Evolutionary conservation across 1,140 invertebrate genomes (phyloP), one percentile per base, ranked within the genome.

Genomic region (Battus philenor): DNA sequence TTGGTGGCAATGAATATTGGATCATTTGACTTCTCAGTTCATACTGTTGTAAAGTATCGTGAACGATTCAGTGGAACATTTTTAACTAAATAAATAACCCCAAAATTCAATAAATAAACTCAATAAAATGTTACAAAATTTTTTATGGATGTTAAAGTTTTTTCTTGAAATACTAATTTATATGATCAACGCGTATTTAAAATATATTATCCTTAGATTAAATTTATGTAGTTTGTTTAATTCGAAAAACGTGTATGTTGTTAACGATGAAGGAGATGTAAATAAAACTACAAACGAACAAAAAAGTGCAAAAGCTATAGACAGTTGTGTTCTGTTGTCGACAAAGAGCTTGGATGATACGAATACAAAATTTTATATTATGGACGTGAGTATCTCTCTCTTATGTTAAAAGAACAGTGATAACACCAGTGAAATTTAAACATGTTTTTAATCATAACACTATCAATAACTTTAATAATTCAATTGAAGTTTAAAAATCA

Each of bases 241-340:
- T n/a, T 18, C 33, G 7, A 17, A 11, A 7, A 18, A 36, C 11
- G 33, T 36, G n/a, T 36, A 36, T 20, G 17, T 36, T 36, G 33
- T 36, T n/a, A 36, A 36, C 6, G 17, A 36, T 18, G 33, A 36
- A 7, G n/a, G 10, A 10, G 11, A 22, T 10, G 11, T 16, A 5
- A 36, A 20, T 10, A 4, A 16, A 20, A 36, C 16, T 15, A 10
- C n/a, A 18, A 36, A 18, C 11, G 10, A 2, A n/a, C n/a, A n/a
- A n/a, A n/a, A n/a, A 12, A 2, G 15, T 2, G 16, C 9, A 6
- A 20, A 9, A 20, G 10, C 4, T 8, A n/a, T 11, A 4, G 17
- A 20, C 11, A 36, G 20, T 36, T 36, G 33, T 36, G 33, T 36
- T 20, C 11, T 36, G 33, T 36, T 36, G 16, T 36, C 33, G 15